Base-by-base conservation (phyloP, 2,797 vertebrate species). In the Trichosurus vulpecula region DNA sequence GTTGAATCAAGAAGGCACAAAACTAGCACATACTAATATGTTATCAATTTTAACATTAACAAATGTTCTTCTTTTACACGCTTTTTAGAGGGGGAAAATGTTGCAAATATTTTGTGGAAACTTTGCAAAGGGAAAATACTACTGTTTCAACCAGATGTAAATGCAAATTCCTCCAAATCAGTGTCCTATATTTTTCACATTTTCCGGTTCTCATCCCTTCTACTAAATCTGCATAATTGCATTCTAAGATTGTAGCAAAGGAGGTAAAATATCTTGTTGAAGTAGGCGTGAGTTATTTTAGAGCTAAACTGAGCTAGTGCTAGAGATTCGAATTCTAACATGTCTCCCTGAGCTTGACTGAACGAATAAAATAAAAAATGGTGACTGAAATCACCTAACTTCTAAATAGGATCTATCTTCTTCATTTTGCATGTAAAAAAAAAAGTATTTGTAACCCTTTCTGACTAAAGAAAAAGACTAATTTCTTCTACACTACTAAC, bases 11-110 rank as follows among this genome's bases (percentile, higher is more conserved):
- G 93, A 94, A 92, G 35, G 22, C 22, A 47, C 29, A 74, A 2
- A 51, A 51, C 92, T 93, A 81, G 53, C 41, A 96, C 95, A 93
- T 29, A 58, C 25, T 81, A 95, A 91, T 95, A 96, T 19, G 22
- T 52, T 81, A 81, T 47, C 41, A 87, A 51, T 47, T 87, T 87
- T 47, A 87, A 87, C 41, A 87, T 10, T 47, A 81, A 87, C 19
- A 47, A 87, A 74, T 74, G n/a, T 74, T 81, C 14, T 74, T n/a
- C 41, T 51, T 87, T 87, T 87, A 87, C 9, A 47, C 87, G n/a
- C 8, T 47, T 87, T 87, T 87, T 51, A 87, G 41, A 87, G 9
- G 41, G 10, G 74, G 47, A 81, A 74, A 95, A 19, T 51, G 1
- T 29, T 66, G 92, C 6, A 3, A 30, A 57, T 22, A 91, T 94